Evolutionary conservation across 53 echinoderm and acorn worm genomes (phyloP).

Genomic region (Mesocentrotus franciscanus): DNA sequence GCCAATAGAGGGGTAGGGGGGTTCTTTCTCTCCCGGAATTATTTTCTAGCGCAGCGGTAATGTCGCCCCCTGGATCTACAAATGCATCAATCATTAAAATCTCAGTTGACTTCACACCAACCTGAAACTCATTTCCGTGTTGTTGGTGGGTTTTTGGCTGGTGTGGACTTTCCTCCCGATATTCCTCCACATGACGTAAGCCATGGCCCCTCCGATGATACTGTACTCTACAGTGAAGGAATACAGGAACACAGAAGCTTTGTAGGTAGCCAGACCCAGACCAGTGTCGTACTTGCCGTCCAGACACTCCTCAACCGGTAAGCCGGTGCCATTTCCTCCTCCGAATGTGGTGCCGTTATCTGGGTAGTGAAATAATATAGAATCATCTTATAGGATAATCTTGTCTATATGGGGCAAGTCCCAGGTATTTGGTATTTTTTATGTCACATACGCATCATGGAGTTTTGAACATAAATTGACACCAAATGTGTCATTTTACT

Average conservation of each 20-base stretch:
- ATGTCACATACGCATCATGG: too few relatives aligned
- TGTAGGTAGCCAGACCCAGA: slow-evolving; percentile 90
- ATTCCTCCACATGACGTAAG: slow-evolving; percentile 98
- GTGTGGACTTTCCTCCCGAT: slow-evolving; percentile 86
- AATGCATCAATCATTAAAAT: not conserved
- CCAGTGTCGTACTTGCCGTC: slow-evolving; percentile 84
- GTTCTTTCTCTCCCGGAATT: too few relatives aligned
- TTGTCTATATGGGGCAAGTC: too few relatives aligned
- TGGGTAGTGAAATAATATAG: not conserved
- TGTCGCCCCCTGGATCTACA: not conserved
- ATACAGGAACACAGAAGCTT: slow-evolving; percentile 93
- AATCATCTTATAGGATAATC: not conserved
- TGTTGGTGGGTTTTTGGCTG: slow-evolving; percentile 63
- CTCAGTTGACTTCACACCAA: not conserved
- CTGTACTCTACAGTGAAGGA: slow-evolving; percentile 97
- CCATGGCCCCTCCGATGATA: slow-evolving; percentile 94
- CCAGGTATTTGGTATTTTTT: too few relatives aligned
- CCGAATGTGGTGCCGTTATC: slow-evolving; percentile 33
- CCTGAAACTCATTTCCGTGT: slow-evolving; percentile 72
- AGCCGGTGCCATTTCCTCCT: not conserved
- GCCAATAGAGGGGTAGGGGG: too few relatives aligned
- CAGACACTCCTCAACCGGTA: slow-evolving; percentile 67
- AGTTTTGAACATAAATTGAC: too few relatives aligned
- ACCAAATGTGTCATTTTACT: too few relatives aligned
- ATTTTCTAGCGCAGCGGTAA: too few relatives aligned